phyloP scores from a whole-genome alignment of 2,797 vertebrate species.

The Vespertilio murinus region DNA sequence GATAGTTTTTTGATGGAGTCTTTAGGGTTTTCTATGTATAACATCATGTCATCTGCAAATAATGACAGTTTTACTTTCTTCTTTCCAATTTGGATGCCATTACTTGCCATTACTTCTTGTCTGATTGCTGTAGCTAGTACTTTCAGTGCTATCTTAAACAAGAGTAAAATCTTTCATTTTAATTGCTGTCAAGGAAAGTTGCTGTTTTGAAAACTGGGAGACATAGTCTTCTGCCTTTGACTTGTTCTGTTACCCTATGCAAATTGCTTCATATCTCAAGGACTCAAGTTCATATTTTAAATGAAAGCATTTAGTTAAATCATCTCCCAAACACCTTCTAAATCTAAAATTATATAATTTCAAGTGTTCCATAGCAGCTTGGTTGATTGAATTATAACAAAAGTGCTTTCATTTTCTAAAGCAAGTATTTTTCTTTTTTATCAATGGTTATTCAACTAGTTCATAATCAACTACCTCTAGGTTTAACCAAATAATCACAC shows the following conservation, averaged over 20 bases:
- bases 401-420: neutral
- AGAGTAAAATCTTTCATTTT: neutral
- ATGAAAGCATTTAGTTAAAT: slow-evolving; percentile 19
- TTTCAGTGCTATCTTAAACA: neutral
- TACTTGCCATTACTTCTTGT: neutral
- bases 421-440: neutral
- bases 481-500: neutral
- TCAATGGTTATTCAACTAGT: neutral
- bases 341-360: neutral
- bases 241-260: neutral
- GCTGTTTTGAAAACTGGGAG: neutral
- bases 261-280: neutral
- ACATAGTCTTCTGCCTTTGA: neutral
- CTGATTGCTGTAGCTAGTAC: neutral
- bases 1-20: neutral
- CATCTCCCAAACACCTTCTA: neutral
- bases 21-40: neutral
- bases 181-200: neutral
- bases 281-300: neutral
- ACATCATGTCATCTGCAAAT: neutral
- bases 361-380: neutral
- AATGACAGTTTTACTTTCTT: neutral
- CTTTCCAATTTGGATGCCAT: neutral
- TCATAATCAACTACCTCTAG: neutral
- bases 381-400: neutral